Base-by-base conservation (phyloP, 1,140 invertebrate species). In the Musca domestica region DNA sequence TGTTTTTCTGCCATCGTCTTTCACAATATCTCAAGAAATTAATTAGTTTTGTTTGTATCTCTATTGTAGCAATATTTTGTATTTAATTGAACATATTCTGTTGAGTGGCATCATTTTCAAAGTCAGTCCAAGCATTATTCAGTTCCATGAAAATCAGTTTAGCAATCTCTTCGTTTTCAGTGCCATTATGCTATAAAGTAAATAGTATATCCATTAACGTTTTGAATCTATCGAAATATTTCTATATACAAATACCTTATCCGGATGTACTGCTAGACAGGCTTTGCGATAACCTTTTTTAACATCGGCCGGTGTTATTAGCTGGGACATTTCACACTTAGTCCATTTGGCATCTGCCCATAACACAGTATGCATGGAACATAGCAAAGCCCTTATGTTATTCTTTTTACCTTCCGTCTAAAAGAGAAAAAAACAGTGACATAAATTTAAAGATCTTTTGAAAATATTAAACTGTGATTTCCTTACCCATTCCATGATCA, bases 121-220 rank as follows among this genome's bases (percentile, higher is more conserved):
- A 99, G 77, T 96, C 93, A 71, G 90, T 91, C 96, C 97, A 99
- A 12, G 97, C 96, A 80, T 98, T 98, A 84, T 98, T 99, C 70
- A 99, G 84, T 85, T 99, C 97, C 89, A 98, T 97, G 84, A 99
- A 99, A 76, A 99, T 96, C 76, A 98, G 83, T 84, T 96, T 98
- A 12, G 98, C 97, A 76, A 99, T 86, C 73, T 91, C 90, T 83
- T 96, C 95, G 77, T 96, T 93, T 34, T 88, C 86, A 1, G 93
- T 95, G 41, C 94, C 94, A 71, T 90, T 87, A 89, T 95, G 92
- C 94, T 95, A 83, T n/a, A 88, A 87, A 71, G 7, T 4, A 58
- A 58, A 30, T 30, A 17, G 17, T 48, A 7, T 48, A 15, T 52
- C 6, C 6, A 19, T 52, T 52, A n/a, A 58, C 5, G 54, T 20